These are phyloP conservation scores for Arge pagana DNA, from an alignment of 2,888 invertebrate genomes.

Conservation along the genomic window DNA sequence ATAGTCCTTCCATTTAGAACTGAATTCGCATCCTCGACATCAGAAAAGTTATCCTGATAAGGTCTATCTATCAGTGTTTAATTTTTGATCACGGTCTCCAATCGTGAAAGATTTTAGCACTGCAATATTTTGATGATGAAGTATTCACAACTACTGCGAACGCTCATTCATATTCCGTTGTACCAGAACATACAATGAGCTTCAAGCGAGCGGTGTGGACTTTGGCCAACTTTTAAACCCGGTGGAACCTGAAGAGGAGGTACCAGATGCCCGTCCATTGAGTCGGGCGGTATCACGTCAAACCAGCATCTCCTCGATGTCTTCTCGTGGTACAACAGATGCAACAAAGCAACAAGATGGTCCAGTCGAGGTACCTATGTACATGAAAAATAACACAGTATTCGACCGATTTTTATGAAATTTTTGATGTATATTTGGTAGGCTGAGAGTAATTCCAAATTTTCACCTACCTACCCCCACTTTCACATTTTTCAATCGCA, in stretches of 20 bases:
- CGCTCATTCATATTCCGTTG: too few relatives aligned
- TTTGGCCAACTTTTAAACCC: conserved; percentile 78
- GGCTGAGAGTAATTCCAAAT: not conserved
- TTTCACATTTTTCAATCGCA: too few relatives aligned
- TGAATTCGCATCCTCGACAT: too few relatives aligned
- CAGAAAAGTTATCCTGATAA: too few relatives aligned
- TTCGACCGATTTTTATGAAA: too few relatives aligned
- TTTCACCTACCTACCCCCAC: not conserved
- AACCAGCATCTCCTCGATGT: conserved; percentile 49
- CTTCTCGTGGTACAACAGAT: conserved; percentile 46
- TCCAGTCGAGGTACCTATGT: conserved; percentile 42
- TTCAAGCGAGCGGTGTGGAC: conserved; percentile 75
- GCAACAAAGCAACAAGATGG: conserved; percentile 36
- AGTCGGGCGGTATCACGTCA: conserved; percentile 46
- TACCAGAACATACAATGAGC: conserved; percentile 67
- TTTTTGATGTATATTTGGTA: not conserved
- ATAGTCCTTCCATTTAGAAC: too few relatives aligned
- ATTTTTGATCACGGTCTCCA: too few relatives aligned
- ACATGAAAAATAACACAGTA: too few relatives aligned
- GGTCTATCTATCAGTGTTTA: too few relatives aligned
- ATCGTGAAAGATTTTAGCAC: too few relatives aligned
- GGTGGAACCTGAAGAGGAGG: conserved; percentile 57
- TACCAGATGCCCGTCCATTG: conserved; percentile 31
- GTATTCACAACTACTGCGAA: too few relatives aligned
- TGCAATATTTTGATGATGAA: too few relatives aligned